phyloP scores from a whole-genome alignment of 2,888 invertebrate genomes.

The Latrodectus hesperus region DNA sequence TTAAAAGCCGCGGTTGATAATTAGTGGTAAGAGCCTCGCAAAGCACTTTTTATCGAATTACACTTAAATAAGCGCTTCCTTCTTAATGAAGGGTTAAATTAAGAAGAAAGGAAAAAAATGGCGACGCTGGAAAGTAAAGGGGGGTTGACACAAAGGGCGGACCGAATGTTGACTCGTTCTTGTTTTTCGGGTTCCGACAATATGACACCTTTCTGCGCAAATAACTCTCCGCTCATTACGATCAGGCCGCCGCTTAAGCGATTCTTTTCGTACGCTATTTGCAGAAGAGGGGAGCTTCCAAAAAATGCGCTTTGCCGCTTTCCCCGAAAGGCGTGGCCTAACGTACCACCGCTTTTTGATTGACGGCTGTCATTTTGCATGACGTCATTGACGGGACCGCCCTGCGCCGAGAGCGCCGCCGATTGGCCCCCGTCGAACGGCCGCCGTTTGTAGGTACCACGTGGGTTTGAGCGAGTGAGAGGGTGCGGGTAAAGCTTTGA shows the following conservation, averaged over 20 bases:
- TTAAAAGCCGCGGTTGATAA: slow-evolving; percentile 68
- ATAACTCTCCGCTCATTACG: slow-evolving; percentile 67
- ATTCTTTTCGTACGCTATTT: slow-evolving; percentile 52
- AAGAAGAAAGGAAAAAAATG: slow-evolving; percentile 60
- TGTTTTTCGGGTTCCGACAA: slow-evolving; percentile 66
- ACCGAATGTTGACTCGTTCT: slow-evolving; percentile 63
- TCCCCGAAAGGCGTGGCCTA: slow-evolving; percentile 13
- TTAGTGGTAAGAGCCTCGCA: slow-evolving; percentile 65
- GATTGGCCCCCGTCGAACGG: slow-evolving; percentile 51
- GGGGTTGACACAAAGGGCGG: slow-evolving; percentile 42
- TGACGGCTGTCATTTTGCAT: slow-evolving; percentile 58
- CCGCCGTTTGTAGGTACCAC: slow-evolving; percentile 71
- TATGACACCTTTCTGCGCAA: slow-evolving; percentile 69
- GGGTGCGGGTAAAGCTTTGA: slow-evolving; percentile 67
- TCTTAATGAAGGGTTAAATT: slow-evolving; percentile 68
- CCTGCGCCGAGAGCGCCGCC: slow-evolving; percentile 63
- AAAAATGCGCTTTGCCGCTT: slow-evolving; percentile 40
- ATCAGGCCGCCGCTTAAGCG: slow-evolving; percentile 49
- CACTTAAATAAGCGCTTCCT: slow-evolving; percentile 68
- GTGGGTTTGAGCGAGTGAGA: slow-evolving; percentile 71
- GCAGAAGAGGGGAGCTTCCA: slow-evolving; percentile 36
- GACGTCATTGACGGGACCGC: slow-evolving; percentile 52
- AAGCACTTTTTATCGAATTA: slow-evolving; percentile 68
- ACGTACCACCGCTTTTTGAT: slow-evolving; percentile 53
- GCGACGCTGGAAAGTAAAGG: slow-evolving; percentile 23